These are phyloP conservation scores for Pogona vitticeps DNA, from an alignment of 2,113 vertebrate species.

Conservation along the genomic window DNA sequence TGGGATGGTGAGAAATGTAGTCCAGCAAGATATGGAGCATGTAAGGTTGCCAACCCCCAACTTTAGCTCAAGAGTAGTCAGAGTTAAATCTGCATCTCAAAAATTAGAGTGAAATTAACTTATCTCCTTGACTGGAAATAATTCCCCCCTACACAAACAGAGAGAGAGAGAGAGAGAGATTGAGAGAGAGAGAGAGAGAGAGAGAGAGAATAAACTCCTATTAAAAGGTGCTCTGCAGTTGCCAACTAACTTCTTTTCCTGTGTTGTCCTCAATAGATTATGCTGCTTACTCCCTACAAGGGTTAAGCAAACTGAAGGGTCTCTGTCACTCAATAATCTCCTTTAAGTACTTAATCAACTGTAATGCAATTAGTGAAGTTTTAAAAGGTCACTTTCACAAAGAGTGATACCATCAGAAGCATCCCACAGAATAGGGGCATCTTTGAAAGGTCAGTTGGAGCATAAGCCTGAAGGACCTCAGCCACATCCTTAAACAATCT, in stretches of 20 bases:
- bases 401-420: neutral
- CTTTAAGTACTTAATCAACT: conserved; percentile 57
- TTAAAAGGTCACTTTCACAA: conserved; percentile 48
- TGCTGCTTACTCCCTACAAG: conserved; percentile 48
- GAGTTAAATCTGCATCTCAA: neutral
- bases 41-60: too few relatives aligned
- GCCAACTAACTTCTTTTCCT: conserved; percentile 38
- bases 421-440: neutral
- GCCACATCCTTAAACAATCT: neutral
- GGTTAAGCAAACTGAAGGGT: conserved; percentile 59
- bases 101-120: neutral
- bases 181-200: too few relatives aligned
- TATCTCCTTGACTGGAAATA: neutral
- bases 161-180: too few relatives aligned
- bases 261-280: conserved; percentile 41
- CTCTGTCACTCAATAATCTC: conserved; percentile 59
- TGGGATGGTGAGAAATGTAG: too few relatives aligned
- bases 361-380: conserved; percentile 65
- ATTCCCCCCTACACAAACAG: too few relatives aligned
- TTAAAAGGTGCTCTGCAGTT: neutral
- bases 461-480: neutral
- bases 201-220: too few relatives aligned
- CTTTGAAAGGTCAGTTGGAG: neutral
- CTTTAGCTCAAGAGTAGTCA: neutral
- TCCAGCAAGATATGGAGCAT: too few relatives aligned